phyloP scores from a whole-genome alignment of 2,888 invertebrate species.

The Scaeva pyrastri region DNA sequence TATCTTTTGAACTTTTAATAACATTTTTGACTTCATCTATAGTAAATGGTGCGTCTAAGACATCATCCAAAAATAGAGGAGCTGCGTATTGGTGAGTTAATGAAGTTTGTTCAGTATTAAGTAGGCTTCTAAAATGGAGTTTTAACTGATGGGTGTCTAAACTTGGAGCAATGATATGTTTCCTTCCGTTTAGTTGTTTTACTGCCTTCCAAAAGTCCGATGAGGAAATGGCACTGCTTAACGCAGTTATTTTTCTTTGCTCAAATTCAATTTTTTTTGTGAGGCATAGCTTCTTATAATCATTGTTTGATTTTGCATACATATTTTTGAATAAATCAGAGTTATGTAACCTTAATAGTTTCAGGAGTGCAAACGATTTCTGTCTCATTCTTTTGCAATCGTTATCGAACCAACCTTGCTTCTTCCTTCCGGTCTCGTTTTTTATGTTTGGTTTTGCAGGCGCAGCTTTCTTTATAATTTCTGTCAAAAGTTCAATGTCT shows the following conservation, averaged over 20 bases:
- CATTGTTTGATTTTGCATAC: neutral
- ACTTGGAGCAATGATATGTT: no score
- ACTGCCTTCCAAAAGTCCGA: no score
- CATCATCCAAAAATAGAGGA: neutral
- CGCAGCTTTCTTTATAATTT: neutral
- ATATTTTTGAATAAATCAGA: neutral
- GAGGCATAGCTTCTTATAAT: neutral
- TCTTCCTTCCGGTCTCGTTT: neutral
- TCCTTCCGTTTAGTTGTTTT: no score
- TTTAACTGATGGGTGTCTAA: no score
- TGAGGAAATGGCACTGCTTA: neutral
- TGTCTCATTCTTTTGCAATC: neutral
- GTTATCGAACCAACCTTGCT: slow-evolving; percentile 7
- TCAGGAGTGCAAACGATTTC: slow-evolving; percentile 5
- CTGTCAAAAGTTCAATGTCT: neutral
- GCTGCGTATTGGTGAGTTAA: neutral
- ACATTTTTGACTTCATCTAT: neutral
- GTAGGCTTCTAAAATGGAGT: no score
- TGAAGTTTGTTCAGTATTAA: neutral
- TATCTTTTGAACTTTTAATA: neutral
- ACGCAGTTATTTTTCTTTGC: neutral
- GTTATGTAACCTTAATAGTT: neutral
- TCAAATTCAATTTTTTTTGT: neutral
- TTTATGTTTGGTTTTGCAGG: neutral
- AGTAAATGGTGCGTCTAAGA: neutral